Base-by-base conservation (phyloP, 2,797 vertebrate species). In the Alfaro cultratus region DNA sequence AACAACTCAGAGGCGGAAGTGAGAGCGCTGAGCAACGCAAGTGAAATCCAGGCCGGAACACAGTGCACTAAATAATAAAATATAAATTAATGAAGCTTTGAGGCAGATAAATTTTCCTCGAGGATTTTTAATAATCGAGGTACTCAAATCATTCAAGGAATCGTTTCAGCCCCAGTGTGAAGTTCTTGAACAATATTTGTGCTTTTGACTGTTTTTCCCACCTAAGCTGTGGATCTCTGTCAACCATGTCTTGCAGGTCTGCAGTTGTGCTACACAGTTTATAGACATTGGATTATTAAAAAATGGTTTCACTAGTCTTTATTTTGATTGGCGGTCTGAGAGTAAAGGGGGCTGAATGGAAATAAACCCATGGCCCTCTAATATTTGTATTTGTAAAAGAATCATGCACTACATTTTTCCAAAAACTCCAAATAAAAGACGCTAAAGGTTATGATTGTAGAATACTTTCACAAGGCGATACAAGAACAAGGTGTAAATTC, bases 401-500 rank as follows among this genome's bases (percentile, higher is more conserved):
- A 31, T 60, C 4, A 34, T 62, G 60, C 60, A 62, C 31, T 18
- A 62, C 31, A 16, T 34, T 18, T 34, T 29, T 9, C 29, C 57
- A 64, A 64, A 21, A 36, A 64, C 51, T 36, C 34, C 34, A 3
- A 64, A 64, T 10, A 39, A 64, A 18, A 36, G 2, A 13, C 4
- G 5, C 34, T 11, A 4, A 67, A 39, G 34, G 31, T 67, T 67
- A 67, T 39, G 34, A 3, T 36, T 26, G 11, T 26, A 68, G 41
- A 43, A 36, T 67, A 39, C 34, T 67, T 67, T 67, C 29, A 39
- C 8, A 67, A 21, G 8, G 1, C 11, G 12, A 23, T 57, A 78
- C 71, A 75, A 75, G 41, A 82, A 49, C 26, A 0, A 39, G 10
- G 10, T 31, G 57, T 15, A 29, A 51, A 85, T 71, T 74, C 46